Percentiles rank a stretch among this genome's conserved stretches.
These are phyloP conservation scores for Orthonevra nobilis DNA, from an alignment of 2,888 invertebrate genomes.

Conservation along the genomic window DNA sequence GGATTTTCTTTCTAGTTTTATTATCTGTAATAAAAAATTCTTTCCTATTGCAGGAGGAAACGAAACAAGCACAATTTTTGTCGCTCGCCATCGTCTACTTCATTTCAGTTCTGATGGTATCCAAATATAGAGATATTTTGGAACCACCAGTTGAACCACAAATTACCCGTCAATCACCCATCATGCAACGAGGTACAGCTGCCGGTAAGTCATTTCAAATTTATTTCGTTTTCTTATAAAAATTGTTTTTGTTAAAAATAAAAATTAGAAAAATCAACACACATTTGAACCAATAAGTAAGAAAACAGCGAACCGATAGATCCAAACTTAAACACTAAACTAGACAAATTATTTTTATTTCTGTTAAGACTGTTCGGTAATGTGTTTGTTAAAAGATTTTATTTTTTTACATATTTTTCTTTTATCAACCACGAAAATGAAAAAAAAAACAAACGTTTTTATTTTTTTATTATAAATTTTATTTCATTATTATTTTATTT, in stretches of 20 bases:
- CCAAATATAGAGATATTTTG: conserved; percentile 98
- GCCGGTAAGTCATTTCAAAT: conserved; percentile 78
- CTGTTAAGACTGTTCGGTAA: conserved; percentile 1
- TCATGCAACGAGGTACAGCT: conserved; percentile 81
- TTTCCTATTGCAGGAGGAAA: conserved; percentile 92
- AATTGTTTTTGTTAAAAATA: conserved; percentile 20
- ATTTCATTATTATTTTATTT: too few species aligned
- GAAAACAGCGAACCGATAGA: conserved; percentile 19
- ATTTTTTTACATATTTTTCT: too few species aligned
- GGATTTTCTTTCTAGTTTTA: conserved; percentile 2
- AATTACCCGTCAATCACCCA: conserved; percentile 83
- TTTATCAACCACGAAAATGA: conserved; percentile 10
- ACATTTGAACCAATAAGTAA: conserved; percentile 26
- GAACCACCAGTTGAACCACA: conserved; percentile 92
- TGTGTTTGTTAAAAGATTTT: conserved; percentile 24
- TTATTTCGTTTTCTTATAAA: not conserved
- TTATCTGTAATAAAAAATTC: not conserved
- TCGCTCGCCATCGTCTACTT: conserved; percentile 99
- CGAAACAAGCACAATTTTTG: conserved; percentile 99
- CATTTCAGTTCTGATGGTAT: conserved; percentile 99
- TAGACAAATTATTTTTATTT: conserved; percentile 7
- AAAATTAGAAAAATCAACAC: conserved; percentile 26
- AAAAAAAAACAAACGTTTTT: conserved; percentile 9
- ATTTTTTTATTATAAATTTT: conserved; percentile 42
- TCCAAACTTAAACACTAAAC: conserved; percentile 45